These are phyloP conservation scores for Cepphus grylle DNA, from an alignment of 2,113 vertebrate species.

Conservation along the genomic window DNA sequence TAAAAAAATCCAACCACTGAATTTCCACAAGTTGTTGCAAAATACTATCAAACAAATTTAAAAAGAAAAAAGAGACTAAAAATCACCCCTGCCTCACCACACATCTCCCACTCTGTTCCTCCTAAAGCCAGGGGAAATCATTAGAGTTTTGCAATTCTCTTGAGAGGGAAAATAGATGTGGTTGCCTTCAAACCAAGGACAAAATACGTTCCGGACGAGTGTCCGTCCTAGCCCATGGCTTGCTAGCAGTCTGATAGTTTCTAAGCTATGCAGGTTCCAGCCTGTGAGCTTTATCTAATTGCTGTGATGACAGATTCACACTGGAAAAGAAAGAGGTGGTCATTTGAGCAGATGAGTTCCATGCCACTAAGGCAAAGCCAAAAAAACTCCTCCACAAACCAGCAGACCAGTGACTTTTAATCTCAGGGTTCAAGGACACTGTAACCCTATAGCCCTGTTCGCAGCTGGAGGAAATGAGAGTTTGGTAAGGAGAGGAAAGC, in stretches of 20 bases:
- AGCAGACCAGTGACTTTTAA: neutral
- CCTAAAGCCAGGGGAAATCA: neutral
- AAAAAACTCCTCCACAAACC: neutral
- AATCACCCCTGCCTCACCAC: neutral
- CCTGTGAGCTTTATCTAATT: neutral
- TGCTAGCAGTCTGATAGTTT: neutral
- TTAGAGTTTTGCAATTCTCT: neutral
- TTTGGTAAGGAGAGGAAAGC: neutral
- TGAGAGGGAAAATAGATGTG: neutral
- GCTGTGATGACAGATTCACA: neutral
- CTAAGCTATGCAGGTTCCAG: neutral
- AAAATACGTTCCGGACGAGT: neutral
- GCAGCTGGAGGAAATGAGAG: neutral
- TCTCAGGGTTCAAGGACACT: neutral
- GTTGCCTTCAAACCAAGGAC: neutral
- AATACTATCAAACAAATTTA: neutral
- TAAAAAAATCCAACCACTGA: neutral
- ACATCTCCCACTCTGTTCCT: neutral
- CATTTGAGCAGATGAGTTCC: neutral
- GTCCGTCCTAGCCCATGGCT: neutral
- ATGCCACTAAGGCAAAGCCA: neutral
- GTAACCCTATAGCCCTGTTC: neutral
- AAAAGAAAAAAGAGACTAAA: neutral
- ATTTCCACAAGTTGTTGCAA: neutral
- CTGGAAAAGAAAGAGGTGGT: neutral